Conservation (phyloP, 2,113 vertebrate genomes). For the Nanger granti region DNA sequence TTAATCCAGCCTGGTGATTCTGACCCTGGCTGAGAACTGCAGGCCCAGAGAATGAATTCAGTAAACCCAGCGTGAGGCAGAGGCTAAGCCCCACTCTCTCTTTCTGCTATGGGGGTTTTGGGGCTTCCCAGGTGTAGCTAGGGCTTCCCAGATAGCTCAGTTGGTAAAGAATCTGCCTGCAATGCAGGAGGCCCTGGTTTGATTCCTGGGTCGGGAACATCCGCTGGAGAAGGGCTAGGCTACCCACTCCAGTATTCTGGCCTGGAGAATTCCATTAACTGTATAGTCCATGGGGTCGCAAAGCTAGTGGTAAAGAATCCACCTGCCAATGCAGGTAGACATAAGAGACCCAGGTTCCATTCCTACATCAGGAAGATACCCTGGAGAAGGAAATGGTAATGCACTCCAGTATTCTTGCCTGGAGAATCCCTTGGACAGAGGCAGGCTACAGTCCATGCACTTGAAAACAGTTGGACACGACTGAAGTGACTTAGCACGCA, state of each 20-base stretch:
- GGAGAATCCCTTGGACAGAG: not conserved
- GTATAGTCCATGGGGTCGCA: not conserved
- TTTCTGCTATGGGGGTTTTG: not conserved
- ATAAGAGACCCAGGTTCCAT: not conserved
- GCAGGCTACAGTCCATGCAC: not conserved
- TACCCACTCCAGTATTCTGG: not conserved
- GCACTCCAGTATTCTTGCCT: not conserved
- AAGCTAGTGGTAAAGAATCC: not conserved
- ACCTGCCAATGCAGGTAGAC: not conserved
- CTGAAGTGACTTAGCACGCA: not conserved
- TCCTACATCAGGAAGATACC: not conserved
- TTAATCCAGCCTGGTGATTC: not conserved
- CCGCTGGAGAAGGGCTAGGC: not conserved
- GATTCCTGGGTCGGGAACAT: not conserved
- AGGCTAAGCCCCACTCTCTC: not conserved
- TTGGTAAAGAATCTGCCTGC: not conserved
- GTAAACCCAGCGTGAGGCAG: not conserved
- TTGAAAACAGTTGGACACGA: not conserved
- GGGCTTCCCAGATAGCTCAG: not conserved
- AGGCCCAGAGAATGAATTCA: not conserved
- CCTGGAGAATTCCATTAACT: not conserved
- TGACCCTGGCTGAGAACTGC: not conserved
- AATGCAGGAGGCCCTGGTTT: not conserved
- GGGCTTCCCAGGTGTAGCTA: not conserved
- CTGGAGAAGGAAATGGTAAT: not conserved